A percentile compares a stretch with the other conserved stretches of the same genome.
phyloP scores from a whole-genome alignment of 2,797 vertebrate species.

The Xerus rutilus region DNA sequence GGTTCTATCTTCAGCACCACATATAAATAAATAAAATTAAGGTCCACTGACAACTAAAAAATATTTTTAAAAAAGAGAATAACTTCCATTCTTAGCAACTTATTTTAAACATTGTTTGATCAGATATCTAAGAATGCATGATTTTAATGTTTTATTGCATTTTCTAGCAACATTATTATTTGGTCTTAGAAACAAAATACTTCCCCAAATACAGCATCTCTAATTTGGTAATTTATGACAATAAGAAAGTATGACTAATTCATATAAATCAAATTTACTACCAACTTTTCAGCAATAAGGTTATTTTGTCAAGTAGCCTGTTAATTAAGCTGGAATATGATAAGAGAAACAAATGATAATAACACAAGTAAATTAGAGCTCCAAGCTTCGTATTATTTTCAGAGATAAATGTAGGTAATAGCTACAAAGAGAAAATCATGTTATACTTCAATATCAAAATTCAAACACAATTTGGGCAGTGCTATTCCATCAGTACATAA shows the following conservation, averaged over 20 bases:
- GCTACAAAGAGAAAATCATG: not conserved
- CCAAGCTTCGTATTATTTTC: conserved; percentile 10
- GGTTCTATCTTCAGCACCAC: no score
- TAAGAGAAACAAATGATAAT: conserved; percentile 30
- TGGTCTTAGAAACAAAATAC: conserved; percentile 15
- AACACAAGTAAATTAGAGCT: conserved; percentile 16
- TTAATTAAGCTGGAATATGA: conserved; percentile 47
- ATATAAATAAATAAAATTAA: no score
- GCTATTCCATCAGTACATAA: not conserved
- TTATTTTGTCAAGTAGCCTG: conserved; percentile 64
- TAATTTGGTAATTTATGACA: conserved; percentile 63
- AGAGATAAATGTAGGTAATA: conserved; percentile 18
- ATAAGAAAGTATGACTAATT: conserved; percentile 63
- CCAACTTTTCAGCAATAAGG: conserved; percentile 52
- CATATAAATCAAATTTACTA: conserved; percentile 57
- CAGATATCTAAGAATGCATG: conserved; percentile 7
- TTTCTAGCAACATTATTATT: conserved; percentile 48
- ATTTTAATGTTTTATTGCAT: conserved; percentile 36
- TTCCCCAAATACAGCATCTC: conserved; percentile 43
- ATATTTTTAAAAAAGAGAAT: not conserved
- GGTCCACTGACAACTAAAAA: no score
- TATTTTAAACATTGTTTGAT: conserved; percentile 40
- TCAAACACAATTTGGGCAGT: conserved; percentile 39
- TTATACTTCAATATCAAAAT: conserved; percentile 47
- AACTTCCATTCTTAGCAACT: not conserved